Percentiles rank a stretch among this genome's conserved stretches.
These are phyloP conservation scores for Peribatodes rhomboidaria DNA, from an alignment of 2,888 invertebrate species.

Conservation along the genomic window DNA sequence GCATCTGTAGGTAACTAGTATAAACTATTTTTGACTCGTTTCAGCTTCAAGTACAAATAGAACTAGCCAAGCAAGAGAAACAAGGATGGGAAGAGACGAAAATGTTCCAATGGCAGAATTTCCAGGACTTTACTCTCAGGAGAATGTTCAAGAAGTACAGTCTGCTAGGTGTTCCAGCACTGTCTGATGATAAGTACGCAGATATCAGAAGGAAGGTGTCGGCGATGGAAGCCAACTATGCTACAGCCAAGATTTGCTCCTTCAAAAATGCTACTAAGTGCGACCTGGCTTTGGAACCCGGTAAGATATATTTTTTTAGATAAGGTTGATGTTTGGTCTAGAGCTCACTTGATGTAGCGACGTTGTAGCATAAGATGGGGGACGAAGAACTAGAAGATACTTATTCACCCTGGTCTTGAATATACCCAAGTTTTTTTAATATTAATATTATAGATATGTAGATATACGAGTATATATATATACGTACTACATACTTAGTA, in stretches of 20 bases:
- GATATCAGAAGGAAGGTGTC: slow-evolving; percentile 88
- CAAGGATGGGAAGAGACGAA: slow-evolving; percentile 89
- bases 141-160: slow-evolving; percentile 92
- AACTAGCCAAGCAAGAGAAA: slow-evolving; percentile 86
- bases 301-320: slow-evolving; percentile 63
- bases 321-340: too few relatives aligned
- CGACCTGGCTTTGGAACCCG: slow-evolving; percentile 91
- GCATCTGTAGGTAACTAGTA: too few relatives aligned
- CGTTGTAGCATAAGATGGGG: too few relatives aligned
- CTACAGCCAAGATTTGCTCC: slow-evolving; percentile 92
- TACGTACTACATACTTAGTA: too few relatives aligned
- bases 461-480: too few relatives aligned
- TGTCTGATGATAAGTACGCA: slow-evolving; percentile 89
- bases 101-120: slow-evolving; percentile 90
- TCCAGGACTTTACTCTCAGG: slow-evolving; percentile 88
- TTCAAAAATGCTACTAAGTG: slow-evolving; percentile 88
- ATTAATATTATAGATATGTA: too few relatives aligned
- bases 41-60: slow-evolving; percentile 75
- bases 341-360: too few relatives aligned
- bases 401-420: too few relatives aligned
- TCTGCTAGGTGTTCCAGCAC: slow-evolving; percentile 90
- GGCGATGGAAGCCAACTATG: slow-evolving; percentile 92
- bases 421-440: neutral
- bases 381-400: too few relatives aligned
- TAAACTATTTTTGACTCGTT: slow-evolving; percentile 35